Conservation (phyloP, 2,113 vertebrate species). For the Podarcis raffonei region DNA sequence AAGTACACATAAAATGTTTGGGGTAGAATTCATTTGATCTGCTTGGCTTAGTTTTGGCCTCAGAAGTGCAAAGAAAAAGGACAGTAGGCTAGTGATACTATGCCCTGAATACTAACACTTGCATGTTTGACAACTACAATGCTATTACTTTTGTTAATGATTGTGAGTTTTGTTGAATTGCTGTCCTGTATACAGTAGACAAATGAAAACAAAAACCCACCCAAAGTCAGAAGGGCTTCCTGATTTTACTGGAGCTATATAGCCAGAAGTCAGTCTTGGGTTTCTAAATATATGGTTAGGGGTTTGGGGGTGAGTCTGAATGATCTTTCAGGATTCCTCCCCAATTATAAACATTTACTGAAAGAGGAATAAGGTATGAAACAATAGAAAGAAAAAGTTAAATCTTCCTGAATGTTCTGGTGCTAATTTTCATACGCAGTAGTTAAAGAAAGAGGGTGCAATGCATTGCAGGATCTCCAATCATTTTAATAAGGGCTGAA, state of each 20-base stretch:
- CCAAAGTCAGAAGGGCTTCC: neutral
- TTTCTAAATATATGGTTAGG: neutral
- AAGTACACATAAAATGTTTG: neutral
- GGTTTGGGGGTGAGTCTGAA: too few relatives aligned
- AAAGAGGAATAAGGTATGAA: conserved; percentile 11
- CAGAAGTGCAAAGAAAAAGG: conserved; percentile 43
- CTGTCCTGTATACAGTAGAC: neutral
- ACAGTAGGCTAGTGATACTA: conserved; percentile 47
- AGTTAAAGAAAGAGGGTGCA: neutral
- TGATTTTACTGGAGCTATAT: neutral
- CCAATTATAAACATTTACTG: neutral
- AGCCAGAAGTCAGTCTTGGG: neutral
- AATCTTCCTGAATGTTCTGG: neutral
- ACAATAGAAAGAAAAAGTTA: conserved; percentile 2
- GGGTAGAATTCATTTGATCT: conserved; percentile 41
- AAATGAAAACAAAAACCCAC: neutral
- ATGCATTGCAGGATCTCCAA: neutral
- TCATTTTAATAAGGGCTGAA: neutral
- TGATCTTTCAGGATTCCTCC: too few relatives aligned
- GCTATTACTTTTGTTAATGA: conserved; percentile 52
- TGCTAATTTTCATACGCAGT: neutral
- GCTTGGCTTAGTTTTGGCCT: conserved; percentile 49
- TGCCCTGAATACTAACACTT: conserved; percentile 14
- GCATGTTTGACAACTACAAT: conserved; percentile 36
- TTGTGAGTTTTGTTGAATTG: conserved; percentile 22